Evolutionary conservation across 2,888 invertebrate species (phyloP), one percentile per base, ranked within the genome.

Genomic region (Erebia epiphron): DNA sequence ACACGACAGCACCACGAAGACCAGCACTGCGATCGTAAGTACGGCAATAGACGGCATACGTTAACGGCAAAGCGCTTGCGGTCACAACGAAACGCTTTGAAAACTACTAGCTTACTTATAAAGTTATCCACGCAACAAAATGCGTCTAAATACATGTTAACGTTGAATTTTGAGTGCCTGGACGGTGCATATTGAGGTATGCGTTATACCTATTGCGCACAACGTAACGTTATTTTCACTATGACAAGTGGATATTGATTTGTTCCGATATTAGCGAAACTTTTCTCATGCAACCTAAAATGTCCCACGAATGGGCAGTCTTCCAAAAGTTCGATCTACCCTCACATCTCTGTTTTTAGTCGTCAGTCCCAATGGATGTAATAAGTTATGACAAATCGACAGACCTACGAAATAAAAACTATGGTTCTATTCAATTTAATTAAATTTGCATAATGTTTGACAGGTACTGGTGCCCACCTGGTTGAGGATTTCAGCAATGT

Each of bases 1-100:
- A 79, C 88, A 76, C 73, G 88, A 78, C 88, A 75, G 73, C 85
- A n/a, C n/a, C 81, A 71, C 85, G 85, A 83, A 83, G 84, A 70
- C 58, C 72, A 76, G 14, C 62, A 71, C 67, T 62, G 66, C 76
- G 77, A 79, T 77, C 78, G 80, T 80, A 79, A 79, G 80, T 79
- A 81, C 79, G 77, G 79, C 73, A 68, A 67, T 71, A 75, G 75
- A 71, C 76, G 77, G 75, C 41, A 67, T 62, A 73, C 70, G 72
- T 72, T 68, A 54, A 62, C 70, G 74, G 70, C 74, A 69, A 72
- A 60, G 21, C 41, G 52, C 43, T 46, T 41, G 14, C 60, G 61
- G 54, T 58, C 56, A 60, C 26, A 58, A 61, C 68, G 56, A 56
- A 41, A 43, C 54, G 54, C 54, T 65, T 65, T 41, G 35, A 54